A percentile compares a stretch with the other conserved stretches of the same genome.
phyloP scores from a whole-genome alignment of 2,113 vertebrate species.

The Cyprinodon tularosa region DNA sequence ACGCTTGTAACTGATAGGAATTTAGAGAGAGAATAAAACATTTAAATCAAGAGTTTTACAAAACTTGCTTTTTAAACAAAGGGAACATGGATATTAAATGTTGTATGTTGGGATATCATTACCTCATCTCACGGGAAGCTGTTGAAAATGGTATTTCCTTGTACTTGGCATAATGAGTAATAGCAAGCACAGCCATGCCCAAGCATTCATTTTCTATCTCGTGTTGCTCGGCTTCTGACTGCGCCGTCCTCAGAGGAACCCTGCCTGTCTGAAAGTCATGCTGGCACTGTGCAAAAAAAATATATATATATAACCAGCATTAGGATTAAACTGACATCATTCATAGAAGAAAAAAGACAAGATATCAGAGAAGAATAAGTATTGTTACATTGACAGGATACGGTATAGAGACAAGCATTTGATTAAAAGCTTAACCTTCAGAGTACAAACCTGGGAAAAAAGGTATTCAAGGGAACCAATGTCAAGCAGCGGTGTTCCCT shows the following conservation, averaged over 20 bases:
- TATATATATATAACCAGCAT: slow-evolving; percentile 2
- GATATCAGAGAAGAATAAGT: neutral
- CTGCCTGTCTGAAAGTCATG: slow-evolving; percentile 90
- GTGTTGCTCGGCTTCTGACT: slow-evolving; percentile 85
- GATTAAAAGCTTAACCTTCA: neutral
- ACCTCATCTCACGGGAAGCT: slow-evolving; percentile 89
- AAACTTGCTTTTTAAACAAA: neutral
- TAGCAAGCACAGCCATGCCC: slow-evolving; percentile 97
- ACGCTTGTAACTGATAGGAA: slow-evolving; percentile 85
- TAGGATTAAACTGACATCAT: neutral
- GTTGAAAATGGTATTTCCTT: slow-evolving; percentile 78
- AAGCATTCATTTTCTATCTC: slow-evolving; percentile 97
- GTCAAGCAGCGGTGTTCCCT: slow-evolving; percentile 91
- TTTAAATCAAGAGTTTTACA: neutral
- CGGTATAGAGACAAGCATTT: neutral
- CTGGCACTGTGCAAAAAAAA: slow-evolving; percentile 82
- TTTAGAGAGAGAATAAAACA: neutral
- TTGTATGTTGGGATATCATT: neutral
- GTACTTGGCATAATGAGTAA: slow-evolving; percentile 87
- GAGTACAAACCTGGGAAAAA: slow-evolving; percentile 87
- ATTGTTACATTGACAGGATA: neutral
- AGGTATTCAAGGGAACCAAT: slow-evolving; percentile 90
- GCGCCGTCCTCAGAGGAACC: slow-evolving; percentile 85
- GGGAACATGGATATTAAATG: neutral
- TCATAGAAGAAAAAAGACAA: neutral